A percentile compares a stretch with the other conserved stretches of the same genome.
These are phyloP conservation scores for Leptura quadrifasciata DNA, from an alignment of 2,888 invertebrate genomes.

Conservation along the genomic window DNA sequence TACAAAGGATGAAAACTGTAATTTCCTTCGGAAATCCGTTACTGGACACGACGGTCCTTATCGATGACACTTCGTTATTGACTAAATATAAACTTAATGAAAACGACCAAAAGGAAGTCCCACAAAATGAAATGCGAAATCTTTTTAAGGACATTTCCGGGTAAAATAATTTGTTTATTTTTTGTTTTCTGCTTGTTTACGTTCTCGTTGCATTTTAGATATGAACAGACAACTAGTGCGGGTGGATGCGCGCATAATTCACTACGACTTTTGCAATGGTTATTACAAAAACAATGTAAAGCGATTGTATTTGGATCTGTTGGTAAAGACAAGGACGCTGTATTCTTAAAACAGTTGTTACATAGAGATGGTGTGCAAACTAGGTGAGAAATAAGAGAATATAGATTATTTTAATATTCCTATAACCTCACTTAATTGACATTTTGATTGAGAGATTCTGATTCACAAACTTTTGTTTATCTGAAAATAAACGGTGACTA, in stretches of 20 bases:
- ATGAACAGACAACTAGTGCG: slow-evolving; percentile 60
- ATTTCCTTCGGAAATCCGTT: slow-evolving; percentile 74
- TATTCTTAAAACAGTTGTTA: slow-evolving; percentile 70
- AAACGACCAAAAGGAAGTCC: slow-evolving; percentile 71
- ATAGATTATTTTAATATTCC: neutral
- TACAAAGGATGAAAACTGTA: slow-evolving; percentile 61
- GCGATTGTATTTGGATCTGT: slow-evolving; percentile 75
- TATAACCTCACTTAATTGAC: neutral
- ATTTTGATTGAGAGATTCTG: neutral
- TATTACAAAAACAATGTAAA: slow-evolving; percentile 62
- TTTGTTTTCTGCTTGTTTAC: slow-evolving; percentile 12
- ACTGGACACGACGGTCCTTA: slow-evolving; percentile 70
- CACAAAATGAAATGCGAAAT: slow-evolving; percentile 62
- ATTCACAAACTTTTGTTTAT: no score
- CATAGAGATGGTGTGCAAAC: slow-evolving; percentile 72
- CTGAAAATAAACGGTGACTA: no score
- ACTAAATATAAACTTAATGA: slow-evolving; percentile 69
- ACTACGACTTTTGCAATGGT: slow-evolving; percentile 73
- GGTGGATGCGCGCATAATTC: slow-evolving; percentile 76
- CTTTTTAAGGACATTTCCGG: slow-evolving; percentile 65
- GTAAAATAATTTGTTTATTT: slow-evolving; percentile 51
- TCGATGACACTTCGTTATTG: slow-evolving; percentile 64
- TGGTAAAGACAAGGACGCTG: slow-evolving; percentile 74
- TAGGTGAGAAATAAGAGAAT: slow-evolving; percentile 66
- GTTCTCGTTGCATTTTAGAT: slow-evolving; percentile 59